Percentiles rank a stretch among this genome's conserved stretches.
Conservation (phyloP, 2,797 vertebrate genomes). For the Uromys caudimaculatus region DNA sequence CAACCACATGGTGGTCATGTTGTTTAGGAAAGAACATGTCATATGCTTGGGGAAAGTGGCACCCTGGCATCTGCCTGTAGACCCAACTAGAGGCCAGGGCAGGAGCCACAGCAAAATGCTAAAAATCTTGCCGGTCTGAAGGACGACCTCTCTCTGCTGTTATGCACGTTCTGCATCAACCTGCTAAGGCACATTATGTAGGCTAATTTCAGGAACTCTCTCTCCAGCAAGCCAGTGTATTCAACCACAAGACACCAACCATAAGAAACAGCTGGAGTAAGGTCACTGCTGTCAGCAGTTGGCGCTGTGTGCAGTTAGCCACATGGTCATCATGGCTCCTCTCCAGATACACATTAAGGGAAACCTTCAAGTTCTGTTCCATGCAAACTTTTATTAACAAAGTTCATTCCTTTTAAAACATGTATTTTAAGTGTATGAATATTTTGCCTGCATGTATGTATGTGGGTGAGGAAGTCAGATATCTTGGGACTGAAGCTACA, state of each 20-base stretch:
- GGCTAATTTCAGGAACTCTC: conserved; percentile 34
- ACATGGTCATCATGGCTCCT: not conserved
- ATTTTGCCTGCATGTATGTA: not conserved
- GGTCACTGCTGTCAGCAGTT: not conserved
- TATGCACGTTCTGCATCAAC: not conserved
- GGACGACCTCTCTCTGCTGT: conserved; percentile 64
- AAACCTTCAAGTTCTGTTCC: conserved; percentile 44
- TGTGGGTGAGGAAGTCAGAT: not conserved
- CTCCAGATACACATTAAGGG: conserved; percentile 29
- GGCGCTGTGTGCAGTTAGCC: not conserved
- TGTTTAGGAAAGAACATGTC: not conserved
- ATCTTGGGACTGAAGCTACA: not conserved
- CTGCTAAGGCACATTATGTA: not conserved
- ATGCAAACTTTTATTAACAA: conserved; percentile 39
- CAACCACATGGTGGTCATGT: conserved; percentile 56
- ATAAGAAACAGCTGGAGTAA: conserved; percentile 1
- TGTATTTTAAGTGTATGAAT: not conserved
- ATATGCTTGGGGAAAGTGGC: not conserved
- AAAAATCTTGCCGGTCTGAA: conserved; percentile 47
- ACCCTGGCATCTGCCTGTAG: not conserved
- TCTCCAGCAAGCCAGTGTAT: not conserved
- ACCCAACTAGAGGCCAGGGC: not conserved
- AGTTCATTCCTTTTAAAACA: conserved; percentile 9
- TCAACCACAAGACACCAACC: not conserved
- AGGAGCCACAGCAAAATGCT: not conserved